Evolutionary conservation across 2,113 vertebrate genomes (phyloP), one percentile per base, ranked within the genome.

Genomic region (Rhea pennata): DNA sequence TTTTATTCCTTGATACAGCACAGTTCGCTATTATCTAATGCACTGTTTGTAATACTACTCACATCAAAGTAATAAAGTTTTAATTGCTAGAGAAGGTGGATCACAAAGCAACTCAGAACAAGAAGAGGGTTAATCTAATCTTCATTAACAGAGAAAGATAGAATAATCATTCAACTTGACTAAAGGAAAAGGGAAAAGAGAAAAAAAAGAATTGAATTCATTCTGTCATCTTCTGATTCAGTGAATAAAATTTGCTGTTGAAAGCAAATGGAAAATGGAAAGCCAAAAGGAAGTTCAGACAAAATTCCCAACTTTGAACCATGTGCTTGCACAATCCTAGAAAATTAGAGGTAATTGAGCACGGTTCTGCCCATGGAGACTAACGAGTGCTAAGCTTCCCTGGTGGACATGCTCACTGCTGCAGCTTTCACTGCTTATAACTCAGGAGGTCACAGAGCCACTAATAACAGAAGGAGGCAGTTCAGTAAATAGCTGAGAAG

Each of bases 21-120:
- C 92, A 88, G 84, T 77, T 97, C 90, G 83, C 75, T 71, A 71
- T 91, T 96, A 84, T 70, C 88, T 87, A 72, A n/a, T 83, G 73
- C 77, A 29, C 64, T 93, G 79, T 84, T 93, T 80, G 20, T 69
- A 93, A 36, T 61, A 76, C 51, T 75, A 40, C 21, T 64, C 42
- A 46, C 33, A 88, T 84, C 44, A 93, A 92, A 94, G 50, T 70
- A 87, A 54, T 48, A 72, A 90, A 97, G 54, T 73, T 91, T 91
- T 74, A 92, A 90, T 81, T 88, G 16, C n/a, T 81, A 24, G 67
- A 78, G 58, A 66, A 92, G 12, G 40, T 77, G 74, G 22, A 80
- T 93, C 29, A 78, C 54, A 67, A 90, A 90, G 23, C 84, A 92
- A 59, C 53, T 46, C 9, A 12, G 61, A 88, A 58, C n/a, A 92